Conservation (phyloP, 1,140 invertebrate species). For the Zaprionus nigranus region DNA sequence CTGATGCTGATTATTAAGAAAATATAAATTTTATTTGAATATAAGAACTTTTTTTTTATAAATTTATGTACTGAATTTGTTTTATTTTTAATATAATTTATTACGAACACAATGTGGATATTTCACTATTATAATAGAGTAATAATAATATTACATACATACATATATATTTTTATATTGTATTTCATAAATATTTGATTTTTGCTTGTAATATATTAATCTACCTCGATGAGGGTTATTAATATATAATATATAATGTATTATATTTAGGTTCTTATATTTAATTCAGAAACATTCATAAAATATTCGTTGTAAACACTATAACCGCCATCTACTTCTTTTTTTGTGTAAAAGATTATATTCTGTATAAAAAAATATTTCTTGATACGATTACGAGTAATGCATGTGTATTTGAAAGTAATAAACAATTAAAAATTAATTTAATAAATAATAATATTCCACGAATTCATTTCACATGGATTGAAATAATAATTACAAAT, state of each 20-base stretch:
- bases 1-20: no score
- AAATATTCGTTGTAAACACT: constrained; percentile 79
- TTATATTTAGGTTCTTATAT: constrained; percentile 25
- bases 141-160: constrained; percentile 34
- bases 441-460: not conserved
- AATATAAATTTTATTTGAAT: constrained; percentile 20
- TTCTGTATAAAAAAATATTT: constrained; percentile 71
- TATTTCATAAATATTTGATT: not conserved
- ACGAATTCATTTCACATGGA: not conserved
- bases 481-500: not conserved
- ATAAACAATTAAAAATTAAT: constrained; percentile 4
- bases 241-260: constrained; percentile 12
- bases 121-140: constrained; percentile 55
- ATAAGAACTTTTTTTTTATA: constrained; percentile 41
- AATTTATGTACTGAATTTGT: not conserved
- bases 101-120: constrained; percentile 76
- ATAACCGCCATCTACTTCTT: constrained; percentile 44
- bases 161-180: constrained; percentile 34
- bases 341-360: constrained; percentile 64
- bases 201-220: not conserved
- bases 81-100: constrained; percentile 58
- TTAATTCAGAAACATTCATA: constrained; percentile 63
- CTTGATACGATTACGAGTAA: constrained; percentile 5
- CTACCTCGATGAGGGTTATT: not conserved
- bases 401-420: constrained; percentile 3